Percentiles rank a stretch among this genome's conserved stretches.
Conservation (phyloP, 23 tunicate species). For the Ciona savignyi region DNA sequence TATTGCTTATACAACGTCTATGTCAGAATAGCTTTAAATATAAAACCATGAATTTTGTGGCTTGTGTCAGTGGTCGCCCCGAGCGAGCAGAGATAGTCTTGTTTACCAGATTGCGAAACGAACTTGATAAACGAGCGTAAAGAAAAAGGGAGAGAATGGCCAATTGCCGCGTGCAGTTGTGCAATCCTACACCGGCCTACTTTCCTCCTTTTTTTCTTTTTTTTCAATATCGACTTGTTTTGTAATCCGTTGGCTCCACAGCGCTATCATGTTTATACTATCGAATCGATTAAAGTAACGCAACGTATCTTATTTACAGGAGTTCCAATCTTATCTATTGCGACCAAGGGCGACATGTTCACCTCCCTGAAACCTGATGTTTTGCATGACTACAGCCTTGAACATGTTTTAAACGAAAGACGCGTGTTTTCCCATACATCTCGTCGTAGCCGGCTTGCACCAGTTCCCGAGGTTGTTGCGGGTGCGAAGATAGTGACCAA, state of each 20-base stretch:
- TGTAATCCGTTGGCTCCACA: too few species aligned
- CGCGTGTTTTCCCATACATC: slow-evolving; percentile 11
- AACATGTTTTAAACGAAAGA: slow-evolving; percentile 31
- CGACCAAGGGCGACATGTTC: slow-evolving; percentile 66
- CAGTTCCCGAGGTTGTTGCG: slow-evolving; percentile 18
- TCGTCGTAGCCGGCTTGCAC: slow-evolving; percentile 18
- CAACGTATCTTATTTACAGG: too few species aligned
- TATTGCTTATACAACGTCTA: too few species aligned
- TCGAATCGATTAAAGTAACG: too few species aligned
- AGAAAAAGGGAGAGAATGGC: neutral
- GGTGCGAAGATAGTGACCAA: slow-evolving; percentile 48
- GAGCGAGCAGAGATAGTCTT: neutral
- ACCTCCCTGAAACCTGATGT: slow-evolving; percentile 18
- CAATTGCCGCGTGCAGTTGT: slow-evolving; percentile 6
- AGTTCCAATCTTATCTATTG: slow-evolving; percentile 74
- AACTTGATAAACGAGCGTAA: slow-evolving; percentile 1
- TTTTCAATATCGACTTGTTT: too few species aligned
- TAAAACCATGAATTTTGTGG: too few species aligned
- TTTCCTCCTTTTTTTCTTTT: neutral
- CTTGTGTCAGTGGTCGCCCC: slow-evolving; percentile 1
- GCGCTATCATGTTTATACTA: too few species aligned
- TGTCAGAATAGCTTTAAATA: neutral
- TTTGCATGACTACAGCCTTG: slow-evolving; percentile 64
- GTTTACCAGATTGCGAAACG: neutral
- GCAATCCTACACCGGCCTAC: neutral